Base-by-base conservation (phyloP, 2,113 vertebrate species). In the Theropithecus gelada region DNA sequence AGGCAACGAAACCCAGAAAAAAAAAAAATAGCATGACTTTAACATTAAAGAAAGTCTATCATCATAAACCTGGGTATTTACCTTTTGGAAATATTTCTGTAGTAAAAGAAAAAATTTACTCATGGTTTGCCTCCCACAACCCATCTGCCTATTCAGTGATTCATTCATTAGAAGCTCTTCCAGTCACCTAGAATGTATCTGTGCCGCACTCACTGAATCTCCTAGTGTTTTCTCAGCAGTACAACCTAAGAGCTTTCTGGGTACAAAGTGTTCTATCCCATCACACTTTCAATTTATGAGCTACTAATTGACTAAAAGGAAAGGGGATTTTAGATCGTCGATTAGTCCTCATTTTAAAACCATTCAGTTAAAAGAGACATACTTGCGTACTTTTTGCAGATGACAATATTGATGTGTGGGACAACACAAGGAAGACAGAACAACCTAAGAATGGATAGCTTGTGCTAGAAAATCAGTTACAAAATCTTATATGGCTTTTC, bases 141-240 rank as follows among this genome's bases (percentile, higher is more conserved):
- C 82, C 72, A 95, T 84, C 87, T 98, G 61, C 70, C 55, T 94
- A 75, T 52, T 97, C 90, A 97, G 48, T 96, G 81, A 96, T 80
- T 97, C 95, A 89, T 95, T 98, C 84, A 96, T 96, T 96, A 92
- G 93, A 96, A 85, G 72, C 12, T 40, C 72, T 96, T 85, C 73
- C 20, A 61, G 43, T 50, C 22, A 76, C 93, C 14, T 79, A 97
- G 95, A 96, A 0, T 43, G 70, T 75, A 32, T 64, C 30, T 18
- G 10, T 66, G 17, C 59, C 13, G 59, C 14, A 82, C 32, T 89
- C 1, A 27, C 40, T 70, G 88, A 79, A 48, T 59, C 79, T 90
- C 80, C 20, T 4, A 25, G 61, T 92, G 35, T 55, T 43, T 92
- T 61, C 50, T 96, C 85, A 40, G 25, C 16, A 95, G 18, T 94